Base-by-base conservation (phyloP, 2,888 invertebrate species). In the Scaptomyza cyrtandrae region DNA sequence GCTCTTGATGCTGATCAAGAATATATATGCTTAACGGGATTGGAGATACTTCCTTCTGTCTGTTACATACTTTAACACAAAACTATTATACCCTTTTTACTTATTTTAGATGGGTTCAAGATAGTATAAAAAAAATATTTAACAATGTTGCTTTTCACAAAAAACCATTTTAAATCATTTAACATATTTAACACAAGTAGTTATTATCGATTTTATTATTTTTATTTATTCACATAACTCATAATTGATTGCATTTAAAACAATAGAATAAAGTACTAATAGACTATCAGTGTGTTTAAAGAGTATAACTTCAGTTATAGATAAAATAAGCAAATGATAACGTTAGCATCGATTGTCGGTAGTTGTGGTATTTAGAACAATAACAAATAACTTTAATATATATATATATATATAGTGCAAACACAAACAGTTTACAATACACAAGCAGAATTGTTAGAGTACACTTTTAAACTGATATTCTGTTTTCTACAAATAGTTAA, bases 171-270 rank as follows among this genome's bases (percentile, higher is more conserved):
- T 37, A 6, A 37, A 14, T 14, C 9, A 14, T 39, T n/a, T 6
- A 29, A 41, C n/a, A n/a, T 27, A 11, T 29, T 11, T 11, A 10
- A 19, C 3, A 24, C 24, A 27, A 5, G n/a, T n/a, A 24, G 16
- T 59, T 13, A 3, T 19, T 37, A 13, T 1, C 10, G 7, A 16
- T 35, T 49, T 48, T 19, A 44, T 33, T 1, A 24, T 24, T 24
- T 29, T 24, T 6, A 31, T 41, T 59, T 45, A 60, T 63, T 60
- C 31, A 52, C 24, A 41, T 39, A 59, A 31, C 24, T 49, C n/a
- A 35, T 11, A 45, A 44, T 41, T 31, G 27, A 16, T 31, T 41
- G 11, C 29, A 37, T 35, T 29, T 58, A 44, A 31, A 29, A 44
- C 37, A 58, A n/a, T 19, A 35, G 0, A 10, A 14, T 59, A 16